A percentile compares a stretch with the other conserved stretches of the same genome.
Conservation (phyloP, 2,888 invertebrate species). For the Drosophila kanekoi region DNA sequence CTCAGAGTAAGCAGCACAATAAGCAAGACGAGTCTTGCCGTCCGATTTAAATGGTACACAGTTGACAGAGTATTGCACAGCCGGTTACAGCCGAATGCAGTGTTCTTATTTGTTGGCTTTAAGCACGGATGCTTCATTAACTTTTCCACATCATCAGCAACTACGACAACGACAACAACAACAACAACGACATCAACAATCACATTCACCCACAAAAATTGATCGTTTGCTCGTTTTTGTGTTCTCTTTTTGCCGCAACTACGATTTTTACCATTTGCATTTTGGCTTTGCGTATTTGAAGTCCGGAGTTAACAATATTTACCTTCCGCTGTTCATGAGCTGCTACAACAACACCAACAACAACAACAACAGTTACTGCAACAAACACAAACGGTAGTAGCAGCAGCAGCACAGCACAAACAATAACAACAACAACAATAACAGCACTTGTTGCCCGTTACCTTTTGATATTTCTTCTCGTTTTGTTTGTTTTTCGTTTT, state of each 20-base stretch:
- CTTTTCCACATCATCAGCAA: constrained; percentile 53
- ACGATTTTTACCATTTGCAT: constrained; percentile 43
- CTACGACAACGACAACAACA: constrained; percentile 2
- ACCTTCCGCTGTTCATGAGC: constrained; percentile 52
- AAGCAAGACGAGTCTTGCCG: no score
- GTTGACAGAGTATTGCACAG: not conserved
- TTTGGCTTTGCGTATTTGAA: constrained; percentile 24
- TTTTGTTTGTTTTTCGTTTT: constrained; percentile 27
- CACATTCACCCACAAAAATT: constrained; percentile 46
- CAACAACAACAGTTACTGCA: constrained; percentile 14
- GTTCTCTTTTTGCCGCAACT: constrained; percentile 33
- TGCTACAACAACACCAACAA: constrained; percentile 34
- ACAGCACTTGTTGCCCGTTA: constrained; percentile 53
- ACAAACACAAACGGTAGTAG: constrained; percentile 14
- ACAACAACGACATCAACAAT: constrained; percentile 22
- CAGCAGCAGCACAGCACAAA: constrained; percentile 3
- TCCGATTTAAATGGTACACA: no score
- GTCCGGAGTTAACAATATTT: constrained; percentile 47
- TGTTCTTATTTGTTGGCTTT: constrained; percentile 24
- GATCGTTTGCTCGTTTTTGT: constrained; percentile 30
- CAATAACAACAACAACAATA: constrained; percentile 25
- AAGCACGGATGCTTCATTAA: constrained; percentile 44
- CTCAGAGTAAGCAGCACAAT: no score
- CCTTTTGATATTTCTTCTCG: constrained; percentile 16
- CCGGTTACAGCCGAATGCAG: not conserved